Evolutionary conservation across 1,140 invertebrate species (phyloP).

Genomic region (Bombus superbus): DNA sequence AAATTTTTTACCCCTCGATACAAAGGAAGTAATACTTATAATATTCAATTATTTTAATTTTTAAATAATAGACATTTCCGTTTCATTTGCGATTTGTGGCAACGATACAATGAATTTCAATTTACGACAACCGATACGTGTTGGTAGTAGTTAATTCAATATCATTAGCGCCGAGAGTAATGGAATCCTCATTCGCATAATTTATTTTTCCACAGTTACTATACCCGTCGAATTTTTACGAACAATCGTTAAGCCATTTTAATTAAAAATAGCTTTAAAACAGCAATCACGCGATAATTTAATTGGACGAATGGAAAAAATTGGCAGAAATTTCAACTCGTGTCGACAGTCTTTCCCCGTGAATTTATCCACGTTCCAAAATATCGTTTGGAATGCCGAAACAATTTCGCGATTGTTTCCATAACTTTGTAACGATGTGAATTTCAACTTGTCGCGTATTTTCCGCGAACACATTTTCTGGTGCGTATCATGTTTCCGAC

Average conservation of each 20-base stretch:
- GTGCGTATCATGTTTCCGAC: rapidly evolving
- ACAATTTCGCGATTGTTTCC: neutral
- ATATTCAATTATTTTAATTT: too few species aligned
- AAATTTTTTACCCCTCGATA: too few species aligned
- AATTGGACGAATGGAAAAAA: neutral
- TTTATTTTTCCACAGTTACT: neutral
- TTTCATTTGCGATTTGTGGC: too few species aligned
- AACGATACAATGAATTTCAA: neutral
- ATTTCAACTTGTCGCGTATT: neutral
- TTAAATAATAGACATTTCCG: too few species aligned
- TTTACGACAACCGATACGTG: neutral
- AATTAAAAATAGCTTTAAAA: neutral
- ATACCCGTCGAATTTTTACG: neutral
- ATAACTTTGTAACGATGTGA: neutral
- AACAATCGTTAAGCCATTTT: neutral
- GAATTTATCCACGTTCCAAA: neutral
- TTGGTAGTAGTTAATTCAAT: neutral
- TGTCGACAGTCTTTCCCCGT: neutral
- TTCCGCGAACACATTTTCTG: neutral
- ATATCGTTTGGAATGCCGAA: neutral
- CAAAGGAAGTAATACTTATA: too few species aligned
- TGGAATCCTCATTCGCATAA: neutral
- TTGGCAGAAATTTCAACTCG: neutral
- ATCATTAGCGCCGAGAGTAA: neutral
- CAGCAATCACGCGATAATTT: neutral